phyloP scores from a whole-genome alignment of 1,140 invertebrate species.

The Atta cephalotes region DNA sequence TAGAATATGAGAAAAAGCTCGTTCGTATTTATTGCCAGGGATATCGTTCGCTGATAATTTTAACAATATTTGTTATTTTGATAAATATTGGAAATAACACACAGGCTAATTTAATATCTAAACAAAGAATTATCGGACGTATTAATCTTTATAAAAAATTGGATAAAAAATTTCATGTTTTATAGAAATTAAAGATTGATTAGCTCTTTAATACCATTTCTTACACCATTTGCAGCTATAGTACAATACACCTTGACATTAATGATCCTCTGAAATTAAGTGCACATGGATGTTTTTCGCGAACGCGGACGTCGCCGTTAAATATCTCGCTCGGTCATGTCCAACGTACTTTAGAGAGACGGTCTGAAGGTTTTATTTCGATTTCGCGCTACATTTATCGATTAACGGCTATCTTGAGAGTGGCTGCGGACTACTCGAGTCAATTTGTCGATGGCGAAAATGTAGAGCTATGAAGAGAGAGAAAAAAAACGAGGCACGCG shows the following conservation, averaged over 20 bases:
- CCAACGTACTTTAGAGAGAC: neutral
- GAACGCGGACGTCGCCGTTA: neutral
- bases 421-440: slow-evolving; percentile 25
- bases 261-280: slow-evolving; percentile 8
- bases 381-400: slow-evolving; percentile 50
- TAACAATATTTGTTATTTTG: neutral
- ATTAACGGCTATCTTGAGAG: slow-evolving; percentile 48
- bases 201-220: neutral
- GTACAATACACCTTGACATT: slow-evolving; percentile 9
- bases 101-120: neutral
- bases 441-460: slow-evolving; percentile 38
- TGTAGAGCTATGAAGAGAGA: neutral
- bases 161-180: neutral
- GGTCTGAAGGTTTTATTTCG: slow-evolving; percentile 34
- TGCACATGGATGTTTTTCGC: slow-evolving; percentile 7
- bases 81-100: neutral
- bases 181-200: slow-evolving; percentile 5
- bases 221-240: neutral
- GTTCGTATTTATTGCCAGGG: neutral
- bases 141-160: neutral
- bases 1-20: slow-evolving; percentile 29
- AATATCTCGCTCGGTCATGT: slow-evolving; percentile 22
- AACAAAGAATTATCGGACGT: neutral
- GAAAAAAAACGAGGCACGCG: slow-evolving; percentile 24
- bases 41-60: slow-evolving; percentile 31